Conservation (phyloP, 2,113 vertebrate species). For the Lanius ludovicianus region DNA sequence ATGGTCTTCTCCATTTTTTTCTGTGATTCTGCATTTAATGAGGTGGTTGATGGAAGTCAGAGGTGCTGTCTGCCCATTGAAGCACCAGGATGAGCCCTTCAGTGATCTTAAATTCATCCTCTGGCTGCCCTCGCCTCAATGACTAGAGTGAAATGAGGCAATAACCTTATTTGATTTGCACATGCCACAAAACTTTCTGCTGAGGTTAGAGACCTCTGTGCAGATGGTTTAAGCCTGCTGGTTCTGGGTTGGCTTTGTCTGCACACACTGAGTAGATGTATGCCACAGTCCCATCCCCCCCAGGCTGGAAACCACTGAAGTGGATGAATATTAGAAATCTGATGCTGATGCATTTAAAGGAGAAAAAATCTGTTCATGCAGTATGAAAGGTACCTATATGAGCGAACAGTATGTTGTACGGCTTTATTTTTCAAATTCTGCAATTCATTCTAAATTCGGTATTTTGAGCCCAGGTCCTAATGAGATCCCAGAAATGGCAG, state of each 20-base stretch:
- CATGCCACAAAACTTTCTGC: neutral
- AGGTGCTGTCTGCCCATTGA: neutral
- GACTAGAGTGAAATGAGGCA: neutral
- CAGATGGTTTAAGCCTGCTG: neutral
- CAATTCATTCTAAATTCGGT: neutral
- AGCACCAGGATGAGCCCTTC: neutral
- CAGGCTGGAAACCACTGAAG: neutral
- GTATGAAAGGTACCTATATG: neutral
- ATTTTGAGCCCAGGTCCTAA: neutral
- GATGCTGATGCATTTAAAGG: neutral
- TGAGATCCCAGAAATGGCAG: neutral
- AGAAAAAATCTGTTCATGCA: neutral
- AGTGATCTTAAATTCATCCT: neutral
- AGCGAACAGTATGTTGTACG: neutral
- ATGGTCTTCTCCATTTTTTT: neutral
- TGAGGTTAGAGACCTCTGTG: neutral
- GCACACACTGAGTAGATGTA: neutral
- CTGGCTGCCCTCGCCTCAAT: neutral
- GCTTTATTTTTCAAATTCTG: neutral
- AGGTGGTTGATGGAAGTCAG: neutral
- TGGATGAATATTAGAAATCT: neutral
- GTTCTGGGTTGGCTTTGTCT: neutral
- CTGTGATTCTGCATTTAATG: neutral
- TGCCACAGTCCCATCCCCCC: neutral
- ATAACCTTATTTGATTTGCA: constrained; percentile 9